A percentile compares a stretch with the other conserved stretches of the same genome.
Conservation (phyloP, 2,113 vertebrate species). For the Clarias magur region DNA sequence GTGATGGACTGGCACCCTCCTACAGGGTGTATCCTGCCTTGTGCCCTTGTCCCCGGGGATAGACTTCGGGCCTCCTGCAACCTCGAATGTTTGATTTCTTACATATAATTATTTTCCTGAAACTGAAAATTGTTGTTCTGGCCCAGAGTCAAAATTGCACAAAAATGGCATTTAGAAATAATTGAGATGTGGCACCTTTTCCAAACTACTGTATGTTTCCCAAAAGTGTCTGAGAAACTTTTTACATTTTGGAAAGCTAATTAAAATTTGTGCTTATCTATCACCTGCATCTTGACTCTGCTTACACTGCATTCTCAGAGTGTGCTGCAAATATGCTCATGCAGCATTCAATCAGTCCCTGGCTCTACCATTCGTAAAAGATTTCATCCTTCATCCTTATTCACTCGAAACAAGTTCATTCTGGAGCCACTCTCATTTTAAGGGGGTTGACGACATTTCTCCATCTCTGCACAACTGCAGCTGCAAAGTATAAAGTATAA, state of each 20-base stretch:
- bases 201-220: background rate
- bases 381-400: background rate
- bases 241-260: slow-evolving; percentile 8
- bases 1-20: too few relatives aligned
- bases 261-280: slow-evolving; percentile 20
- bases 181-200: too few relatives aligned
- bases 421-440: background rate
- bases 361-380: background rate
- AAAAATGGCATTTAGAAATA: background rate
- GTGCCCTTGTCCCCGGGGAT: too few relatives aligned
- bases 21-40: too few relatives aligned
- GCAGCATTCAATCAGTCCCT: background rate
- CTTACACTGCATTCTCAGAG: background rate
- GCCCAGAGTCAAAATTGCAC: background rate
- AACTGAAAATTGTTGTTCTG: background rate
- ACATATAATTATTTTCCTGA: background rate
- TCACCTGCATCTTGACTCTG: slow-evolving; percentile 13
- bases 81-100: background rate
- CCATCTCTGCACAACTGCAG: background rate
- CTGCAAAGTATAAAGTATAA: background rate
- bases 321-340: background rate
- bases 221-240: background rate
- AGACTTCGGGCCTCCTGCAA: too few relatives aligned
- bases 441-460: background rate
- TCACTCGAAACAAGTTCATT: background rate